phyloP scores from a whole-genome alignment of 1,140 invertebrate genomes.

The Mycetomoellerius zeteki region DNA sequence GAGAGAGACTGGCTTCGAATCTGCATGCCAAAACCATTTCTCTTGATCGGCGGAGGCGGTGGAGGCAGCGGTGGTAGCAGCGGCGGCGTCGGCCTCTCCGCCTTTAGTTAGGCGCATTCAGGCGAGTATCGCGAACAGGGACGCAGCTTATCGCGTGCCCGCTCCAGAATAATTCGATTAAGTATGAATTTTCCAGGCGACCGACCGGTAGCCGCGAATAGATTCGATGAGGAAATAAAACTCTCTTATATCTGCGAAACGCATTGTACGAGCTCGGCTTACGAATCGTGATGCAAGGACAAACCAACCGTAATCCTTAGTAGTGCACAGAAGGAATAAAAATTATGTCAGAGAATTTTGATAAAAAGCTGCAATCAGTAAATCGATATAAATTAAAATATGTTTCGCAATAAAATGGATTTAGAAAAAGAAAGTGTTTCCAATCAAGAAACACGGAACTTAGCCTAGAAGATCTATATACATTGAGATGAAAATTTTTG shows the following conservation, averaged over 20 bases:
- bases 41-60: slow-evolving; percentile 65
- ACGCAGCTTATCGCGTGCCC: slow-evolving; percentile 73
- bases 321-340: background rate
- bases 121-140: slow-evolving; percentile 69
- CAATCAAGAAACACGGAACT: too few species aligned
- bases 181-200: slow-evolving; percentile 73
- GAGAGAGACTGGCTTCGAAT: slow-evolving; percentile 75
- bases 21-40: slow-evolving; percentile 78
- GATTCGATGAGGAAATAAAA: slow-evolving; percentile 55
- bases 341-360: background rate
- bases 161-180: slow-evolving; percentile 74
- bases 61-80: background rate
- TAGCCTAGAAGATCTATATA: too few species aligned
- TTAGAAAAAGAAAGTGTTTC: too few species aligned
- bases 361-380: background rate
- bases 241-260: background rate
- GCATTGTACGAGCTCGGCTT: slow-evolving; percentile 10
- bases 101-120: slow-evolving; percentile 71
- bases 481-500: too few species aligned
- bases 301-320: background rate
- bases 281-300: slow-evolving; percentile 25
- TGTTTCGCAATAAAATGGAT: too few species aligned
- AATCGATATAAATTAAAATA: background rate
- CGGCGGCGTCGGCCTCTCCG: slow-evolving; percentile 62
- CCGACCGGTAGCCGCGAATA: slow-evolving; percentile 60